Base-by-base conservation (phyloP, 1,140 invertebrate genomes). In the Panagrolaimus sp. region DNA sequence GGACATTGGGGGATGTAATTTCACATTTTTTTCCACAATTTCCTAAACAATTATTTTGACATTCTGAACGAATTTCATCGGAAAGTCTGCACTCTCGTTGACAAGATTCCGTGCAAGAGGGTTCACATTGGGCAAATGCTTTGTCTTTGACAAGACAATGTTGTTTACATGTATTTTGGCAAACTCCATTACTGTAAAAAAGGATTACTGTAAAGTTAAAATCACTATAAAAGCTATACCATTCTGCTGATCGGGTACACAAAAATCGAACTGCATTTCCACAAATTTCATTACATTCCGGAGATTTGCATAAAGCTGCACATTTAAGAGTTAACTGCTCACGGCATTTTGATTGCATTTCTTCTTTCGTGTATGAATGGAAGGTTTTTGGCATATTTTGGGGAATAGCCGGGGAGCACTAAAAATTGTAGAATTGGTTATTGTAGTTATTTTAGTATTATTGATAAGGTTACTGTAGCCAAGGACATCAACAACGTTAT, bases 321-420 rank as follows among this genome's bases (percentile, higher is more conserved):
- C 52, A 58, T 58, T 58, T 58, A 28, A 58, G 52, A n/a, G 52
- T 58, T 58, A 58, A 8, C 17, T 58, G 52, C 12, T 58, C 52
- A 21, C 52, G 52, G 5, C 52, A 58, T 28, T 28, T 26, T n/a
- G 52, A 58, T 58, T 21, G 52, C 32, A 38, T 38, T 38, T 38
- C 32, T 38, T 38, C 32, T 38, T 38, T 38, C 2, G 32, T 38
- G 7, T 38, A 38, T 4, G 32, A 38, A 7, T 38, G 32, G 32
- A 38, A 38, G 7, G 32, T 38, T 38, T 38, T 38, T 38, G 32
- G 32, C 2, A 7, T 38, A 4, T 38, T 2, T 38, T 2, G 32
- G 2, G 32, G 32, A 38, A 38, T 7, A 38, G n/a, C n/a, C n/a
- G 32, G 32, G 2, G 32, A 38, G 7, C 32, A 38, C 32, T 38